These are phyloP conservation scores for Polydrusus tereticollis DNA, from an alignment of 2,888 invertebrate genomes.

Conservation along the genomic window DNA sequence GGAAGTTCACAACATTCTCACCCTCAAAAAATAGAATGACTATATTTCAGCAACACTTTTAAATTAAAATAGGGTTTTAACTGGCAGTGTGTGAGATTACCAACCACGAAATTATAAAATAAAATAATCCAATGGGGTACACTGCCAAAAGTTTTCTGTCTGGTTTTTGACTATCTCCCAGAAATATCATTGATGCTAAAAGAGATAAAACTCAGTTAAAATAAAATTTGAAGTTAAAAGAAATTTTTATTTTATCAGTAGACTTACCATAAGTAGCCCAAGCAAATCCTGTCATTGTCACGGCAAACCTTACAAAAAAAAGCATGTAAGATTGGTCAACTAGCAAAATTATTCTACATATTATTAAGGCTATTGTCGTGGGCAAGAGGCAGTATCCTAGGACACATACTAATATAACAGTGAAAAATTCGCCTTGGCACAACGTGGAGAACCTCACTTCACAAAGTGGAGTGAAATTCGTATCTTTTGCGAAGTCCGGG, in stretches of 20 bases:
- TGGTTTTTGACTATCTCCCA: conserved; percentile 93
- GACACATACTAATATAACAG: conserved; percentile 85
- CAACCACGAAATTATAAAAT: conserved; percentile 93
- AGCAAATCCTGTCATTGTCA: conserved; percentile 87
- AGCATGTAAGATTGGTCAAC: conserved; percentile 78
- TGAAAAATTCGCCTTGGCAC: conserved; percentile 76
- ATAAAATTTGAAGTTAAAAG: too few relatives aligned
- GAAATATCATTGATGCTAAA: conserved; percentile 94
- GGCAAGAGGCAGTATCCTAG: conserved; percentile 97
- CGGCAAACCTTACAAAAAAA: conserved; percentile 85
- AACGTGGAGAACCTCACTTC: conserved; percentile 73
- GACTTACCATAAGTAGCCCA: conserved; percentile 96
- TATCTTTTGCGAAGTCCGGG: conserved; percentile 86
- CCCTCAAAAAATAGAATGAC: too few relatives aligned
- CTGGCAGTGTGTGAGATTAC: conserved; percentile 78
- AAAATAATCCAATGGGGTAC: conserved; percentile 97
- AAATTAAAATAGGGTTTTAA: too few relatives aligned
- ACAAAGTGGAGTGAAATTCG: conserved; percentile 73
- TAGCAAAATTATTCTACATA: conserved; percentile 86
- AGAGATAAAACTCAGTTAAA: conserved; percentile 55
- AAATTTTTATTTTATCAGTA: too few relatives aligned
- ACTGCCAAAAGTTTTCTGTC: conserved; percentile 92
- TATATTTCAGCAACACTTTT: too few relatives aligned
- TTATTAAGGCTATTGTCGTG: conserved; percentile 85
- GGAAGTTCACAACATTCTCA: neutral